These are phyloP conservation scores for Macrotrachela quadricornifera DNA, from an alignment of 1,140 invertebrate species.

Conservation along the genomic window DNA sequence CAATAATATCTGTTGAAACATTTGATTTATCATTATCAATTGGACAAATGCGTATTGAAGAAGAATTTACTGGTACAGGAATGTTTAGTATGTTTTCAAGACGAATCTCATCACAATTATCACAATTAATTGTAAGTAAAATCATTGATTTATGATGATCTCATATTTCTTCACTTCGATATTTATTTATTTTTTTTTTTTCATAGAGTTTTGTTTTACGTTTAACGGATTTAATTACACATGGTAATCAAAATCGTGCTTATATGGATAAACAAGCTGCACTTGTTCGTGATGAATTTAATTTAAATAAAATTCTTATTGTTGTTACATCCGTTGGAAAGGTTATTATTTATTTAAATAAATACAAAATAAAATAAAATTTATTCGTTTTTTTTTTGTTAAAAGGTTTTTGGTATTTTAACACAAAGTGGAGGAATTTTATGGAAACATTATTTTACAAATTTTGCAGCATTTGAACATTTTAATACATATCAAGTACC, in stretches of 20 bases:
- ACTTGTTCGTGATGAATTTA: constrained; percentile 67
- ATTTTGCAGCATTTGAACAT: constrained; percentile 28
- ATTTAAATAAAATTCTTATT: constrained; percentile 77
- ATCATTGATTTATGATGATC: neutral
- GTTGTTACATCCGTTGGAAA: constrained; percentile 59
- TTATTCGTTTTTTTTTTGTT: too few species aligned
- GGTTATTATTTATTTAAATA: too few species aligned
- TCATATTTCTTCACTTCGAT: neutral
- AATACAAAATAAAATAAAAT: too few species aligned
- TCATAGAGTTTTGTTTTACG: constrained; percentile 21
- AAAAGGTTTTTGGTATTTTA: constrained; percentile 7
- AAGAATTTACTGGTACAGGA: constrained; percentile 57
- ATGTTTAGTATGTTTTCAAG: constrained; percentile 43
- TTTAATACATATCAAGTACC: constrained; percentile 35
- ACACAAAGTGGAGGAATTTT: constrained; percentile 43
- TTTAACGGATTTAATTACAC: neutral
- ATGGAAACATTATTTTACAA: constrained; percentile 47
- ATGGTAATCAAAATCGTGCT: neutral
- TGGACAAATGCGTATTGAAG: constrained; percentile 66
- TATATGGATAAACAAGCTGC: constrained; percentile 21
- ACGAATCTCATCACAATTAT: constrained; percentile 51
- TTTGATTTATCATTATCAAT: constrained; percentile 74
- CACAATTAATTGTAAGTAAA: constrained; percentile 39
- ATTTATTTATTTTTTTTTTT: neutral
- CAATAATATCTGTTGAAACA: constrained; percentile 57